phyloP scores from a whole-genome alignment of 2,113 vertebrate species.

The Columba livia region DNA sequence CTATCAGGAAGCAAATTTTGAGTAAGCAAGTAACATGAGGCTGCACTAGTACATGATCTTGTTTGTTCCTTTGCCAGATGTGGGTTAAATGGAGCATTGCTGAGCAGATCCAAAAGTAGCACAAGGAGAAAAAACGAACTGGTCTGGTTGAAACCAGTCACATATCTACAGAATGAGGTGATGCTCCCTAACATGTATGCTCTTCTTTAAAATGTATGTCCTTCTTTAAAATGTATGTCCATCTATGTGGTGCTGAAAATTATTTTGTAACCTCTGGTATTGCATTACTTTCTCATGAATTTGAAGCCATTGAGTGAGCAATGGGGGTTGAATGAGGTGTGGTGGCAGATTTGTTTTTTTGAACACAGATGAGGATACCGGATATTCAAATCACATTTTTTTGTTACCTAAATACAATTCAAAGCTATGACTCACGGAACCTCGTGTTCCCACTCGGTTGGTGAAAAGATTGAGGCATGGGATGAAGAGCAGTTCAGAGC shows the following conservation, averaged over 20 bases:
- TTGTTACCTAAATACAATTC: not conserved
- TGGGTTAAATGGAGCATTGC: not conserved
- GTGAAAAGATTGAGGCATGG: not conserved
- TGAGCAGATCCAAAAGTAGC: not conserved
- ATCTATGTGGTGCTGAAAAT: not conserved
- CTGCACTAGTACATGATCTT: not conserved
- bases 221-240: not conserved
- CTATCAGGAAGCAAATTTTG: not conserved
- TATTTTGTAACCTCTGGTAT: not conserved
- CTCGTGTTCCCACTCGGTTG: not conserved
- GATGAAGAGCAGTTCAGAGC: not conserved
- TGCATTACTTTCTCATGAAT: not conserved
- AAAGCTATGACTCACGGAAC: not conserved
- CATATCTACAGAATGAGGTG: accelerated
- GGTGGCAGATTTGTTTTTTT: not conserved
- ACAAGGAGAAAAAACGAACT: not conserved
- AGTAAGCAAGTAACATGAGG: not conserved
- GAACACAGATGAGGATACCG: not conserved
- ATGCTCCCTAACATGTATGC: not conserved
- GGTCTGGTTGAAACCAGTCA: not conserved
- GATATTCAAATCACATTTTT: not conserved
- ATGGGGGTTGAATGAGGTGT: not conserved
- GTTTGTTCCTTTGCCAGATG: not conserved
- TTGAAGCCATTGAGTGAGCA: not conserved
- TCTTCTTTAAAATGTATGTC: not conserved